Evolutionary conservation across 2,888 invertebrate species (phyloP), one percentile per base, ranked within the genome.

Genomic region (Macrostomum cliftonense): DNA sequence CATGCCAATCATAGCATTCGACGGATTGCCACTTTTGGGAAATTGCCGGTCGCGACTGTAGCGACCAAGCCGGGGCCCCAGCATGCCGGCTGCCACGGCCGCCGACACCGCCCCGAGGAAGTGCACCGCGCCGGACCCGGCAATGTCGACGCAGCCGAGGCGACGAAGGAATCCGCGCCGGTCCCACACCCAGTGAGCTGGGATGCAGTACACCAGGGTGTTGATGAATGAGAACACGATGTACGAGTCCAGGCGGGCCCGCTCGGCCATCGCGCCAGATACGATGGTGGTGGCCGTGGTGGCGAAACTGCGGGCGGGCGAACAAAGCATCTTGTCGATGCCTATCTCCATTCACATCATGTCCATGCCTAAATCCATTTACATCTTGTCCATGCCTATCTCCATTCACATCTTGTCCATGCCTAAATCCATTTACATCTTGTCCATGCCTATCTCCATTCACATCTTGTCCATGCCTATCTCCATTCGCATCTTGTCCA

Each of bases 31-130:
- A 12, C 50, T 20, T 1, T 42, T 45, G 12, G 40, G 45, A 19
- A 52, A 51, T 16, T 45, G 9, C 28, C 19, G 28, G 14, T 28
- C 39, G 43, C 78, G 75, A 14, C 83, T 80, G 65, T 86, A 87
- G 12, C 70, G 75, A 0, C 54, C 86, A 2, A 84, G 67, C 1
- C 88, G 75, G 0, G 88, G 88, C 0, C 87, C 87, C 49, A 89
- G 72, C 83, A 88, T 83, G 21, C 82, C 73, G 0, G 87, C 83
- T 28, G 86, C 83, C 0, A 86, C 84, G 58, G 87, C 78, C 0
- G 86, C 86, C 59, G 80, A 76, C 47, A 67, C 60, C 37, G 77
- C 77, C 69, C 85, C 86, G 54, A 86, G 80, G 14, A 58, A 46
- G 46, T 58, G 57, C 12, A 57, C 53, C 2, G 54, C 49, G n/a